Evolutionary conservation across 35 echinoderm and acorn worm species (phyloP).

Genomic region (Hemicentrotus pulcherrimus): DNA sequence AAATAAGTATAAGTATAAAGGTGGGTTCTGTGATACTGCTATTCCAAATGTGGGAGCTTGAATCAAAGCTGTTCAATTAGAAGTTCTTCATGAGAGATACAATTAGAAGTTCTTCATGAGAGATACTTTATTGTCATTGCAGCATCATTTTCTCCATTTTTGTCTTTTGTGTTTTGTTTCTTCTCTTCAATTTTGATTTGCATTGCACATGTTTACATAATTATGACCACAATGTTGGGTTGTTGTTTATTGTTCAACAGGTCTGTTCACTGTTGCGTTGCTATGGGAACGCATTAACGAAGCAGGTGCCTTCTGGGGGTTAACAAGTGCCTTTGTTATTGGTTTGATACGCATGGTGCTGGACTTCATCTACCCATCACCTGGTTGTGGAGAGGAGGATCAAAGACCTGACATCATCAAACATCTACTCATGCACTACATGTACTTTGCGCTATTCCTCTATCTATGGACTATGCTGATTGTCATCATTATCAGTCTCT

Average conservation of each 20-base stretch:
- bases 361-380: slow-evolving; percentile 78
- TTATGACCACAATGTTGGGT: no score
- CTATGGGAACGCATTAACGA: slow-evolving; percentile 35
- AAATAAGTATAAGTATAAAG: no score
- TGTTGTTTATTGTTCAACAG: neutral
- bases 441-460: slow-evolving; percentile 81
- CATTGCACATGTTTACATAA: neutral
- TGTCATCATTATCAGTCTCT: slow-evolving; percentile 69
- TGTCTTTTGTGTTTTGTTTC: no score
- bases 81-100: no score
- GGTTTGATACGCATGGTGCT: slow-evolving; percentile 79
- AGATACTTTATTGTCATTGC: no score
- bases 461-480: slow-evolving; percentile 57
- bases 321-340: slow-evolving; percentile 57
- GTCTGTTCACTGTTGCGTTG: slow-evolving; percentile 23
- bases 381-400: slow-evolving; percentile 75
- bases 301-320: slow-evolving; percentile 87
- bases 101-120: no score
- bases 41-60: no score
- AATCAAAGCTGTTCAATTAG: no score
- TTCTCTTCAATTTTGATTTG: no score
- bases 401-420: slow-evolving; percentile 46
- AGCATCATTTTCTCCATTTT: no score
- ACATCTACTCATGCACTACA: slow-evolving; percentile 69
- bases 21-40: no score